These are phyloP conservation scores for Amphipoea oculea DNA, from an alignment of 2,888 invertebrate species.

Conservation along the genomic window DNA sequence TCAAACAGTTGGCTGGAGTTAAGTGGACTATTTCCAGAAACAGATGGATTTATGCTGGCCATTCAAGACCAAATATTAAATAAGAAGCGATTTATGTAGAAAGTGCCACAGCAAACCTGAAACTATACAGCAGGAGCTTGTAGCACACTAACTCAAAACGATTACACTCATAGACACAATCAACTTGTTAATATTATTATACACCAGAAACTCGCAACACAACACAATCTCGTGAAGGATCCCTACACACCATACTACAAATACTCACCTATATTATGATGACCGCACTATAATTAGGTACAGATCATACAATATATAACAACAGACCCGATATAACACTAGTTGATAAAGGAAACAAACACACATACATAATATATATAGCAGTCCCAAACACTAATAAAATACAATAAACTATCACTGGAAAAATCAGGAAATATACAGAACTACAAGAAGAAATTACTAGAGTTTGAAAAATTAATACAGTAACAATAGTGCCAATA, in stretches of 20 bases:
- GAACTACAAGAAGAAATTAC: too few species aligned
- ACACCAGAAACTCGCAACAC: background rate
- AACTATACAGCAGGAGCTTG: conserved; percentile 4
- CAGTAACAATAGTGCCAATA: too few species aligned
- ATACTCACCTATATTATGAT: too few species aligned
- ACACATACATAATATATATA: too few species aligned
- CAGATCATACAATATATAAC: too few species aligned
- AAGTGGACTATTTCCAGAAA: background rate
- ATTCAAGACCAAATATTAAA: background rate
- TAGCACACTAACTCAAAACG: background rate
- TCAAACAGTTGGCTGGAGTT: background rate
- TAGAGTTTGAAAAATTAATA: too few species aligned
- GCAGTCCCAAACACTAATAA: too few species aligned
- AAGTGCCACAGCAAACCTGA: background rate
- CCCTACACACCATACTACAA: background rate
- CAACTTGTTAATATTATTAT: background rate
- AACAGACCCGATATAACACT: too few species aligned
- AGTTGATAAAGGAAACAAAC: too few species aligned
- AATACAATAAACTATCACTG: too few species aligned
- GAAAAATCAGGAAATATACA: too few species aligned
- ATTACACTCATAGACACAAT: background rate
- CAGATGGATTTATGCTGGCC: background rate
- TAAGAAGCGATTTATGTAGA: background rate
- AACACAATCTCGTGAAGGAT: background rate
- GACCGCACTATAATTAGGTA: too few species aligned